Evolutionary conservation across 2,113 vertebrate genomes (phyloP).

Genomic region (Eptesicus fuscus): DNA sequence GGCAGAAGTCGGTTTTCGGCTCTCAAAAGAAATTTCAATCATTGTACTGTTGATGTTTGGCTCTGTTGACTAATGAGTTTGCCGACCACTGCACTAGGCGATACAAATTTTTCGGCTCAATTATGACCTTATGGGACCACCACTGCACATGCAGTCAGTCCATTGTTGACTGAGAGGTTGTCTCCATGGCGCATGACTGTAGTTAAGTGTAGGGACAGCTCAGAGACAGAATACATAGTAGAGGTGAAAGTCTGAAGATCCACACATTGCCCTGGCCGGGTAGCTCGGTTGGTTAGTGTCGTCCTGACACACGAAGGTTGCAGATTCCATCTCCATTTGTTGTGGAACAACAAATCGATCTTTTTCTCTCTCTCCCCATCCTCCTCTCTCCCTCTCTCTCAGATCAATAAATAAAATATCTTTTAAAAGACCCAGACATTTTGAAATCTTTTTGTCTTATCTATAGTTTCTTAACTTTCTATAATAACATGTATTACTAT

Average conservation of each 20-base stretch:
- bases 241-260: not conserved
- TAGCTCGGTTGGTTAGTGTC: not conserved
- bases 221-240: not conserved
- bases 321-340: not conserved
- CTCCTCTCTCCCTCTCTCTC: not conserved
- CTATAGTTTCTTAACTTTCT: constrained; percentile 5
- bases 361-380: not conserved
- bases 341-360: not conserved
- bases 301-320: not conserved
- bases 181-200: too few relatives aligned
- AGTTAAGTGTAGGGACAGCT: constrained; percentile 39
- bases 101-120: too few relatives aligned
- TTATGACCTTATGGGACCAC: not conserved
- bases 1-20: too few relatives aligned
- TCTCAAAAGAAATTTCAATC: too few relatives aligned
- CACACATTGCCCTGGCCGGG: not conserved
- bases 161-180: not conserved
- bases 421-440: not conserved
- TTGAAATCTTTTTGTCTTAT: constrained; percentile 41
- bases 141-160: not conserved
- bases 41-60: too few relatives aligned
- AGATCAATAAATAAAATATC: not conserved
- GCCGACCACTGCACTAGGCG: too few relatives aligned
- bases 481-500: not conserved
- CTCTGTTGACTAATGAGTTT: too few relatives aligned